A percentile compares a stretch with the other conserved stretches of the same genome.
Evolutionary conservation across 2,113 vertebrate genomes (phyloP).

Genomic region (Pomatostomus ruficeps): DNA sequence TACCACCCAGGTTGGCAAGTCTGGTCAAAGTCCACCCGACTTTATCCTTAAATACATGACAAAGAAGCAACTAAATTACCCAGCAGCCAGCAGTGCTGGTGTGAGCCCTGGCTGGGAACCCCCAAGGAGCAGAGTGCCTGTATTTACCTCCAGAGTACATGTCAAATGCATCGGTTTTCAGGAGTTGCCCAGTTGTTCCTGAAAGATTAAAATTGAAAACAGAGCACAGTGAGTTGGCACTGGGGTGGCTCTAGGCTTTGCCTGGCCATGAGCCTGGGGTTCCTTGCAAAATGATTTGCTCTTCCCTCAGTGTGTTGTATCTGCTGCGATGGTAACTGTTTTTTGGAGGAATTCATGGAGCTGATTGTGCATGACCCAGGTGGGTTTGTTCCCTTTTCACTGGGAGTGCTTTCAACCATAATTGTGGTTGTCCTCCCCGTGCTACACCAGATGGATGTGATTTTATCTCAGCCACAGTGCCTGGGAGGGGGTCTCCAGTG

Average conservation of each 20-base stretch:
- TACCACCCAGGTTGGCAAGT: background rate
- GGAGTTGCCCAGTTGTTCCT: conserved; percentile 72
- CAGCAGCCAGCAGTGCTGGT: background rate
- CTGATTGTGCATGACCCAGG: rapidly evolving
- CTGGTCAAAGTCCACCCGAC: background rate
- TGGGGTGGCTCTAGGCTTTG: background rate
- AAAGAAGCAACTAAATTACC: background rate
- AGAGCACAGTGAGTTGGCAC: background rate
- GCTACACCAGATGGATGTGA: background rate
- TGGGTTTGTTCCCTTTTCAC: background rate
- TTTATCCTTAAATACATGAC: background rate
- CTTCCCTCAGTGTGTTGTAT: background rate
- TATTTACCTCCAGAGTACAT: conserved; percentile 64
- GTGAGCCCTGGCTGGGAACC: background rate
- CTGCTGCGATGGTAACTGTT: rapidly evolving
- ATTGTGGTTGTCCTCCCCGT: background rate
- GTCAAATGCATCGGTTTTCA: conserved; percentile 61
- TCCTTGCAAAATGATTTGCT: background rate
- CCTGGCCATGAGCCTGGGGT: background rate
- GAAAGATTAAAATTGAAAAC: background rate
- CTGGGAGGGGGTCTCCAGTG: background rate
- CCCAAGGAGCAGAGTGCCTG: background rate
- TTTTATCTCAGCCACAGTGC: background rate
- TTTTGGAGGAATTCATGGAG: background rate
- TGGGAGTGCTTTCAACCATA: background rate